phyloP scores from a whole-genome alignment of 2,113 vertebrate species.

The Cinclus mexicanus region DNA sequence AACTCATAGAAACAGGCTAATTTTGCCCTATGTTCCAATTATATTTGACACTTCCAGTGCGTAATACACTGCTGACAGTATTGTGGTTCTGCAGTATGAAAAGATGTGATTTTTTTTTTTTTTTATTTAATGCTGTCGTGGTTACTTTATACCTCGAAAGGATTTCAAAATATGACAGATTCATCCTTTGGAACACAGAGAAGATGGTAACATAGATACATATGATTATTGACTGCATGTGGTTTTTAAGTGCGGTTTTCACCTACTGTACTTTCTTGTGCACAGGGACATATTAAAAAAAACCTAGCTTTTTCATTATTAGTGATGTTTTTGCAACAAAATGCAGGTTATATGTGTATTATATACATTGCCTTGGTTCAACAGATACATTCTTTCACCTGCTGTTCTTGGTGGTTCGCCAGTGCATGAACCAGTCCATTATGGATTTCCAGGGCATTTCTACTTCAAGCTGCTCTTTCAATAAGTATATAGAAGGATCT shows the following conservation, averaged over 20 bases:
- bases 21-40: background rate
- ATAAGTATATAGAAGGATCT: slow-evolving; percentile 20
- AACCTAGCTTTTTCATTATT: background rate
- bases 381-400: slow-evolving; percentile 2
- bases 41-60: background rate
- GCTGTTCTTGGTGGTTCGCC: background rate
- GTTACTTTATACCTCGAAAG: background rate
- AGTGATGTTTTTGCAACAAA: background rate
- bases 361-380: background rate
- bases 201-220: background rate
- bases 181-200: background rate
- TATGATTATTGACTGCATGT: background rate
- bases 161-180: background rate
- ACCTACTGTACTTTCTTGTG: background rate
- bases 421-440: background rate
- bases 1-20: background rate
- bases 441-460: slow-evolving; percentile 30
- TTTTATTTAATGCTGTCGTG: fast-evolving
- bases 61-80: no score
- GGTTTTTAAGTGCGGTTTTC: background rate
- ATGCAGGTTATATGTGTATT: background rate
- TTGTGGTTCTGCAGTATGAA: background rate
- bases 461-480: slow-evolving; percentile 35
- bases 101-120: background rate
- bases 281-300: background rate